Evolutionary conservation across 2,888 invertebrate species (phyloP), one percentile per base, ranked within the genome.

Genomic region (Ophonus ardosiacus): DNA sequence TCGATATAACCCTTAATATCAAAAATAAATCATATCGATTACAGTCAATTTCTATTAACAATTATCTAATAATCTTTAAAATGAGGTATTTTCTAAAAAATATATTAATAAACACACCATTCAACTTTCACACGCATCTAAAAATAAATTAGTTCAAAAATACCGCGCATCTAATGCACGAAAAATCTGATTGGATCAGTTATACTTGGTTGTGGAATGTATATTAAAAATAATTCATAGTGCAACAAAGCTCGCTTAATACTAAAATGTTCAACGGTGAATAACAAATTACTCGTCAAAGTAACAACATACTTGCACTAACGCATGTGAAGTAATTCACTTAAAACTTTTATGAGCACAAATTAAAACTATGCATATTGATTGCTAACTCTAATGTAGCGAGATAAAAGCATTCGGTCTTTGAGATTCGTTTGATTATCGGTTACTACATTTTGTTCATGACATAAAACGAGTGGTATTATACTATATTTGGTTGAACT

Each of bases 241-340:
- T 78, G 84, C 84, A 84, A 78, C 84, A 84, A 78, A 84, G 84
- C 84, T 84, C 63, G 84, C 84, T 78, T 84, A 84, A 21, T 24
- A 84, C 78, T 78, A 78, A 78, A 21, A 83, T 78, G 78, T 78
- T 84, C 78, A 84, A 84, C 76, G 76, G 59, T 51, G 80, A 80
- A 78, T 21, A 24, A 59, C 78, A 78, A 76, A 76, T 15, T 68
- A 59, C 40, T 74, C 15, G 68, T 51, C 61, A 59, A 80, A 80
- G 40, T 61, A 80, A 80, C 40, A 61, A 51, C 40, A 40, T 40
- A 74, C 71, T 31, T 74, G 43, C 71, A 43, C 71, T 40, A 18
- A 65, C n/a, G 38, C 21, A n/a, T 65, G 71, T 51, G 18, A 1
- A 74, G 71, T 74, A 43, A 18, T 43, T 43, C 43, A 43, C 8